A percentile compares a stretch with the other conserved stretches of the same genome.
These are phyloP conservation scores for Epizoanthus fatuus DNA, from an alignment of 92 coral and sea anemone species.

Conservation along the genomic window DNA sequence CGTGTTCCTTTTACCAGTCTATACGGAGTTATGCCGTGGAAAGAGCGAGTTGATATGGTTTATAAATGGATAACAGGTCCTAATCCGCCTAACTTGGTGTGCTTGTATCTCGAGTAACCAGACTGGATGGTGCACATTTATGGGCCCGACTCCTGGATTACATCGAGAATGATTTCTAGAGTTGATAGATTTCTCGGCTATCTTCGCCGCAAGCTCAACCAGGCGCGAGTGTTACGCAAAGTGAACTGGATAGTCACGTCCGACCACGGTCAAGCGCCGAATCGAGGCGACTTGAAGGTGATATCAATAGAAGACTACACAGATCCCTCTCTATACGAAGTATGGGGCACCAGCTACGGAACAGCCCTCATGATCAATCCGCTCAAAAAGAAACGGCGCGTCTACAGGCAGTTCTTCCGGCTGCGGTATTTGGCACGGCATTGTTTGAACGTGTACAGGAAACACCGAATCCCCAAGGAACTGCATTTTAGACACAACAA, in stretches of 20 bases:
- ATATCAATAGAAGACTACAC: constrained; percentile 72
- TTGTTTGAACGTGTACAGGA: constrained; percentile 71
- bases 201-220: constrained; percentile 64
- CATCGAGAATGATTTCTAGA: constrained; percentile 27
- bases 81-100: constrained; percentile 81
- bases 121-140: constrained; percentile 60
- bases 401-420: constrained; percentile 59
- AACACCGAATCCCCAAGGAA: constrained; percentile 77
- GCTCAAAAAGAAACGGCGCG: constrained; percentile 38
- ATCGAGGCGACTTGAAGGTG: constrained; percentile 63
- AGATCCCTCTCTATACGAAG: constrained; percentile 49
- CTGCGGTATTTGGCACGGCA: constrained; percentile 52
- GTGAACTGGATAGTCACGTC: constrained; percentile 80
- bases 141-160: constrained; percentile 77
- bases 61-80: constrained; percentile 74
- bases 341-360: constrained; percentile 26
- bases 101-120: constrained; percentile 73
- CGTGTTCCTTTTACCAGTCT: constrained; percentile 53
- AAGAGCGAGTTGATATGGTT: constrained; percentile 71
- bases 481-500: constrained; percentile 74
- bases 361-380: constrained; percentile 66
- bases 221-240: constrained; percentile 51
- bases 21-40: constrained; percentile 59
- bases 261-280: constrained; percentile 84
- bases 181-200: constrained; percentile 74